Conservation (phyloP, 1,140 invertebrate species). For the Teleopsis dalmanni region DNA sequence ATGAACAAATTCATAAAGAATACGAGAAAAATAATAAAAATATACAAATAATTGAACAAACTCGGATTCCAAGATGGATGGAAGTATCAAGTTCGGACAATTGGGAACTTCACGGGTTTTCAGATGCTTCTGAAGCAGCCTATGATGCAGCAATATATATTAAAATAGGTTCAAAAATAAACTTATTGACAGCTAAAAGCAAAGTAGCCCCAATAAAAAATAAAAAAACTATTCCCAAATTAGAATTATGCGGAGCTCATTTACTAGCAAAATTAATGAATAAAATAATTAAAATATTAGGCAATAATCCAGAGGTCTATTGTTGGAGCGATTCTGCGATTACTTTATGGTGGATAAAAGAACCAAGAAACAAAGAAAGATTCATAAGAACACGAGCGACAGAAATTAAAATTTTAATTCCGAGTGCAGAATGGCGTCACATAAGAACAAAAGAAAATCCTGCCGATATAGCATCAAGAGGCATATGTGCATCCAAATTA, state of each 20-base stretch:
- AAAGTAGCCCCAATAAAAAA: conserved; percentile 21
- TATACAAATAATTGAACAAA: neutral
- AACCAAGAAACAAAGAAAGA: neutral
- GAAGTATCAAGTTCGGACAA: neutral
- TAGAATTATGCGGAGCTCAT: neutral
- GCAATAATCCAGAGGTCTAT: neutral
- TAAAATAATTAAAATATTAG: neutral
- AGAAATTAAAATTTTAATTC: neutral
- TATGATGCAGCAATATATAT: conserved; percentile 5
- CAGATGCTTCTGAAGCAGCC: conserved; percentile 7
- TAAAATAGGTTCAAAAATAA: conserved; percentile 3
- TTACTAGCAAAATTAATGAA: neutral
- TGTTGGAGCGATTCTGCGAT: neutral
- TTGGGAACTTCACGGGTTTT: conserved; percentile 8
- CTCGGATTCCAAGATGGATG: conserved; percentile 5
- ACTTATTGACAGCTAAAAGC: conserved; percentile 27
- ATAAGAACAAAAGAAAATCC: conserved; percentile 3
- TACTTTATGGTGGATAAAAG: neutral
- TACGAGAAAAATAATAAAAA: conserved; percentile 18
- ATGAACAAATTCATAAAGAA: conserved; percentile 14
- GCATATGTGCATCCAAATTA: neutral
- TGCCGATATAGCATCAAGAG: conserved; percentile 2
- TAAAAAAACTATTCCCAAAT: neutral
- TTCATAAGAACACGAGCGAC: neutral
- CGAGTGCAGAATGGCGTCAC: neutral